These are phyloP conservation scores for Diadumene lineata DNA, from an alignment of 92 coral and sea anemone species.

Conservation along the genomic window DNA sequence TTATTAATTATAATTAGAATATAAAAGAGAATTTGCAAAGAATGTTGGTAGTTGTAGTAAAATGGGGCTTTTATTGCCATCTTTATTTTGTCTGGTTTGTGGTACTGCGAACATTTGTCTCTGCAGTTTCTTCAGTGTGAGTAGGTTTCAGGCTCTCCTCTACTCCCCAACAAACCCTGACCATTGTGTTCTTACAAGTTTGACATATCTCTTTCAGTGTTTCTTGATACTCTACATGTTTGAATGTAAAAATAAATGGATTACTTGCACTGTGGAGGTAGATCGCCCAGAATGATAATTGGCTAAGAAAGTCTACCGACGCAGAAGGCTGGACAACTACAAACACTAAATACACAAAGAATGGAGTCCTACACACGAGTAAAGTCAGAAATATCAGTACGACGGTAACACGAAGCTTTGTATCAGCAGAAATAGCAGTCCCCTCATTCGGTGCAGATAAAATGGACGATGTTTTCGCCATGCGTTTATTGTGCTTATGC, in stretches of 20 bases:
- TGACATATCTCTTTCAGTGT: conserved; percentile 68
- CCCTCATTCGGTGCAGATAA: conserved; percentile 67
- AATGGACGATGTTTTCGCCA: conserved; percentile 58
- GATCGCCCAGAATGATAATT: conserved; percentile 94
- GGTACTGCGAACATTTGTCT: neutral
- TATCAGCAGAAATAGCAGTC: conserved; percentile 64
- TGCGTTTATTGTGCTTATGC: conserved; percentile 59
- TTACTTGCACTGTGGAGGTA: conserved; percentile 92
- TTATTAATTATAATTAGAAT: too few relatives aligned
- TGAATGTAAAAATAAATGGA: conserved; percentile 92
- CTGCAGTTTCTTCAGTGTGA: conserved; percentile 3
- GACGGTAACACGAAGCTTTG: conserved; percentile 70
- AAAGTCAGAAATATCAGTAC: conserved; percentile 67
- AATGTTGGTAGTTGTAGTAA: too few relatives aligned
- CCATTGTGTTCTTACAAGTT: conserved; percentile 36
- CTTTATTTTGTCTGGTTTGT: conserved; percentile 6
- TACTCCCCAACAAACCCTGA: conserved; percentile 30
- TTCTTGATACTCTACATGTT: conserved; percentile 80
- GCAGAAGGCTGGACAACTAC: conserved; percentile 51
- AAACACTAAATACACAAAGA: conserved; percentile 73
- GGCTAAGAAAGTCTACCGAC: conserved; percentile 79
- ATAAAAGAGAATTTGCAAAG: too few relatives aligned
- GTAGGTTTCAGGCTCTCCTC: conserved; percentile 16
- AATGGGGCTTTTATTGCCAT: too few relatives aligned
- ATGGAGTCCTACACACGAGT: conserved; percentile 88